Conservation (phyloP, 2,888 invertebrate species). For the Melolontha melolontha region DNA sequence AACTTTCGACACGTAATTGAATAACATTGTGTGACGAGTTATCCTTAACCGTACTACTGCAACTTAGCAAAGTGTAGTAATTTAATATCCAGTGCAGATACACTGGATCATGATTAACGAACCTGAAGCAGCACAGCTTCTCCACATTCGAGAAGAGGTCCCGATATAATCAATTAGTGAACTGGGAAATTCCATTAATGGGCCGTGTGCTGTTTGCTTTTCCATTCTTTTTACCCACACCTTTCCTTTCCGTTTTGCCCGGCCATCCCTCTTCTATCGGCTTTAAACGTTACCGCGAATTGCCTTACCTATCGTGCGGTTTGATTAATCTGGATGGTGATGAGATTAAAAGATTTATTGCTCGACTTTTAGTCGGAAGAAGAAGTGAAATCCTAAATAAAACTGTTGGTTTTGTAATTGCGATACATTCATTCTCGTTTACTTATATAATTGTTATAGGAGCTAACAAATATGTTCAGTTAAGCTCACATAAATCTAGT, state of each 20-base stretch:
- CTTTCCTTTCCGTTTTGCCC: background rate
- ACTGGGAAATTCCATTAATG: conserved; percentile 36
- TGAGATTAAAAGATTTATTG: conserved; percentile 2
- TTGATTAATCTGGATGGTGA: conserved; percentile 8
- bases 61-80: conserved; percentile 46
- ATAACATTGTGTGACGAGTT: background rate
- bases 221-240: conserved; percentile 10
- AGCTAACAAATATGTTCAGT: no score
- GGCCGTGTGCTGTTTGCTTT: conserved; percentile 22
- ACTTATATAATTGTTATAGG: no score
- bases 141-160: conserved; percentile 41
- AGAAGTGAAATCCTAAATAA: no score
- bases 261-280: background rate
- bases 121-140: conserved; percentile 46
- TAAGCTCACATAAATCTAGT: no score
- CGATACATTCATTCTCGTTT: no score
- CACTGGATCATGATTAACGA: conserved; percentile 48
- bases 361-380: no score
- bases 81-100: conserved; percentile 45
- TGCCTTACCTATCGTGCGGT: background rate
- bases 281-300: conserved; percentile 11
- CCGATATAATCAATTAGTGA: conserved; percentile 48
- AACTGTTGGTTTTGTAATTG: no score
- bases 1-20: background rate
- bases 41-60: conserved; percentile 1